A percentile compares a stretch with the other conserved stretches of the same genome.
phyloP scores from a whole-genome alignment of 2,797 vertebrate species.

The Trematomus bernacchii region DNA sequence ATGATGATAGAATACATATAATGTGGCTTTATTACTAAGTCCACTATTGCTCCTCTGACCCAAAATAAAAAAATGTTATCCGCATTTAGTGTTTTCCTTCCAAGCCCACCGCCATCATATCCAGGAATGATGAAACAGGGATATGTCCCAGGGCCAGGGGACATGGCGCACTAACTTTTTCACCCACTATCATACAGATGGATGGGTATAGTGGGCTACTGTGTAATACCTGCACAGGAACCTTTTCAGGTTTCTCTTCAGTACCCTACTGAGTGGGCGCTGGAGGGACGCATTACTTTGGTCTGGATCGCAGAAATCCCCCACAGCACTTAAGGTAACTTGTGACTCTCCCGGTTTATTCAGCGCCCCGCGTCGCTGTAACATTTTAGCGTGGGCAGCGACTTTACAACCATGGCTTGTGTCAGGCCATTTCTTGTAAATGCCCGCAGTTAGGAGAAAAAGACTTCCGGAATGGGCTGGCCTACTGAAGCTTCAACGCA shows the following conservation, averaged over 20 bases:
- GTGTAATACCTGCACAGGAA: slow-evolving; percentile 7
- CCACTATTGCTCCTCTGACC: neutral
- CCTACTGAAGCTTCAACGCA: fast-evolving
- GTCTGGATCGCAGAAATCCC: slow-evolving; percentile 63
- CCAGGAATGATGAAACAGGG: neutral
- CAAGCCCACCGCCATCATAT: neutral
- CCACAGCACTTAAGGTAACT: slow-evolving; percentile 55
- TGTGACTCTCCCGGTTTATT: slow-evolving; percentile 66
- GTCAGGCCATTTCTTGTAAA: slow-evolving; percentile 92
- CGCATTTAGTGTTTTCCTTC: neutral
- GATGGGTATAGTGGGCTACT: neutral
- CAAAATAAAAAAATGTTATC: no score
- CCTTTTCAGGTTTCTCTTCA: slow-evolving; percentile 17
- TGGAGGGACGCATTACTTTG: slow-evolving; percentile 5
- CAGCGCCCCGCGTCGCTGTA: slow-evolving; percentile 16
- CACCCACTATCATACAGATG: neutral
- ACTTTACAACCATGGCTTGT: slow-evolving; percentile 35
- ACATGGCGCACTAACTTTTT: no score
- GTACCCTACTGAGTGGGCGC: slow-evolving; percentile 32
- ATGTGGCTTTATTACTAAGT: neutral
- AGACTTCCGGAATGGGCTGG: slow-evolving; percentile 55
- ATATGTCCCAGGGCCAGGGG: neutral
- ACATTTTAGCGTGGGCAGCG: slow-evolving; percentile 62
- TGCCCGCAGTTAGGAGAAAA: slow-evolving; percentile 82
- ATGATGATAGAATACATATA: neutral